phyloP scores from a whole-genome alignment of 2,888 invertebrate species.

The Drosophila anomelani region DNA sequence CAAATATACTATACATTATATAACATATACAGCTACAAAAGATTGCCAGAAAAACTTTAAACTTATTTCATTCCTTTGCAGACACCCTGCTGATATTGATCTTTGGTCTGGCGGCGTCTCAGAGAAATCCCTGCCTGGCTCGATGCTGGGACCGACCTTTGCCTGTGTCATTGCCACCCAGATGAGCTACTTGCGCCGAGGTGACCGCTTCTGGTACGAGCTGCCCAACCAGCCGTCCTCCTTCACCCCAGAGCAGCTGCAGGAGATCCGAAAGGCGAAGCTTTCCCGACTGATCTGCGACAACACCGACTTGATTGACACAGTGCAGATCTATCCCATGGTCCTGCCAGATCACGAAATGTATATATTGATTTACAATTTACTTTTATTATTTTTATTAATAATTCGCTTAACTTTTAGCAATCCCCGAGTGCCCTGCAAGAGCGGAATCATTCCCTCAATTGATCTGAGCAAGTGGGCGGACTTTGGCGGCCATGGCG shows the following conservation, averaged over 20 bases:
- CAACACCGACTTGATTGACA: constrained; percentile 96
- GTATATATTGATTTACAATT: constrained; percentile 86
- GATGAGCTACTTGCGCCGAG: constrained; percentile 94
- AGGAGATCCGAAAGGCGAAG: constrained; percentile 92
- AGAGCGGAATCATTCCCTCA: constrained; percentile 93
- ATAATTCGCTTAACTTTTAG: constrained; percentile 84
- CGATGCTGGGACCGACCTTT: constrained; percentile 97
- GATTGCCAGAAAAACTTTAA: neutral
- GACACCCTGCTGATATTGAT: constrained; percentile 95
- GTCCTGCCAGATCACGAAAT: constrained; percentile 96
- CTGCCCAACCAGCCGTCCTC: constrained; percentile 95
- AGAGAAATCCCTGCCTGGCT: constrained; percentile 94
- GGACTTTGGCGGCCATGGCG: constrained; percentile 87
- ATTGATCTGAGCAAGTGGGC: constrained; percentile 97
- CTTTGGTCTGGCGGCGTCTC: constrained; percentile 98
- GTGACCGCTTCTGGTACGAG: constrained; percentile 98
- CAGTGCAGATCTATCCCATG: constrained; percentile 96
- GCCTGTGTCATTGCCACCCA: constrained; percentile 97
- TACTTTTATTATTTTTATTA: neutral
- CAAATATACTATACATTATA: too few relatives aligned
- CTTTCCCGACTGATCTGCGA: constrained; percentile 94
- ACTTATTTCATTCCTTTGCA: constrained; percentile 70
- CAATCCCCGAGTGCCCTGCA: constrained; percentile 96
- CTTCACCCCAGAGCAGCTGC: constrained; percentile 93
- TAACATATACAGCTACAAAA: too few relatives aligned